These are phyloP conservation scores for Rhodophaea formosa DNA, from an alignment of 2,888 invertebrate genomes.

Conservation along the genomic window DNA sequence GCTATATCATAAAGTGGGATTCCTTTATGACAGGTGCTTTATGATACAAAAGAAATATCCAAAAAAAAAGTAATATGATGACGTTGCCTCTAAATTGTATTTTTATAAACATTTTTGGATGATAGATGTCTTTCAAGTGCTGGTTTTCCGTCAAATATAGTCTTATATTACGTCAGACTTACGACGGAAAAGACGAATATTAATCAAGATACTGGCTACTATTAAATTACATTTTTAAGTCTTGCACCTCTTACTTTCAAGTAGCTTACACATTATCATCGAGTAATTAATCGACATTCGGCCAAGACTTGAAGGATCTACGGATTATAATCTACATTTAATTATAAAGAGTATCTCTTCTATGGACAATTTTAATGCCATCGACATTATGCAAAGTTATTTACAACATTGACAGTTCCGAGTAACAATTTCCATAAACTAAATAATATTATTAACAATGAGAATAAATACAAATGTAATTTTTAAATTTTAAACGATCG, in stretches of 20 bases:
- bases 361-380: constrained; percentile 62
- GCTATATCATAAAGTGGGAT: not conserved
- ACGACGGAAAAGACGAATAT: constrained; percentile 19
- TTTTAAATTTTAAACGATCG: constrained; percentile 38
- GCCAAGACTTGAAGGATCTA: constrained; percentile 25
- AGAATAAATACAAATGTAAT: constrained; percentile 17
- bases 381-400: constrained; percentile 53
- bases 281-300: constrained; percentile 5
- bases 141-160: constrained; percentile 8
- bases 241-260: constrained; percentile 57
- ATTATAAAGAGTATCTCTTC: constrained; percentile 41
- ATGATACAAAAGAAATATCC: too few relatives aligned
- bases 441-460: constrained; percentile 23
- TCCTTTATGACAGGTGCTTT: too few relatives aligned
- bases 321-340: constrained; percentile 38
- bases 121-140: not conserved
- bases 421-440: constrained; percentile 35
- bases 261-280: constrained; percentile 22
- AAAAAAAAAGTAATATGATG: too few relatives aligned
- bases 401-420: constrained; percentile 51
- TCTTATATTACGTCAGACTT: not conserved
- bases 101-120: not conserved
- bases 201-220: constrained; percentile 38
- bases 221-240: constrained; percentile 53
- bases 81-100: not conserved